Evolutionary conservation across 2,113 vertebrate species (phyloP).

Genomic region (Bos indicus): DNA sequence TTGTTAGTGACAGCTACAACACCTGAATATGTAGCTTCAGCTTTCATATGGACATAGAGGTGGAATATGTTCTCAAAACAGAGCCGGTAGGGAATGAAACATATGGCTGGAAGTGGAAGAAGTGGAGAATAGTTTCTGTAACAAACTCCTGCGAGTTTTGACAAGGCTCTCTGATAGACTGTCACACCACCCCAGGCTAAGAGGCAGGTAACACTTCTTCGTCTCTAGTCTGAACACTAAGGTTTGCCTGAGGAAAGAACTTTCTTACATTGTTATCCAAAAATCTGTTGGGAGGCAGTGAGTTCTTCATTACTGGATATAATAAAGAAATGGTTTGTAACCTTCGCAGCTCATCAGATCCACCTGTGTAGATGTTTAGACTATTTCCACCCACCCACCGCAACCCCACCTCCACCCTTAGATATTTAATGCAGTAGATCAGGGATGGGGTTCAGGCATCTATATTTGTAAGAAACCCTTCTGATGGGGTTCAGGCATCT

Average conservation of each 20-base stretch:
- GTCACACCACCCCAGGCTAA: slow-evolving; percentile 46
- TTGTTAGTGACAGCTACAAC: slow-evolving; percentile 63
- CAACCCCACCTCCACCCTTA: not conserved
- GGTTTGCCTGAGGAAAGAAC: slow-evolving; percentile 48
- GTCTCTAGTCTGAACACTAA: slow-evolving; percentile 3
- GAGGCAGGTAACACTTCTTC: slow-evolving; percentile 21
- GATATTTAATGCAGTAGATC: not conserved
- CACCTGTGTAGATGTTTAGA: not conserved
- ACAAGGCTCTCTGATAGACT: slow-evolving; percentile 47
- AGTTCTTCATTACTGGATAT: not conserved
- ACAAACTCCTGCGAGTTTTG: slow-evolving; percentile 49
- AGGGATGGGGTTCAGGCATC: not conserved
- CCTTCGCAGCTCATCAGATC: not conserved
- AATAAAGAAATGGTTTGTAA: not conserved
- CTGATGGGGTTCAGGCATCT: not conserved
- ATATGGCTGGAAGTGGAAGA: slow-evolving; percentile 60
- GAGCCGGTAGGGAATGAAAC: slow-evolving; percentile 58
- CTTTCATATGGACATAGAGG: slow-evolving; percentile 49
- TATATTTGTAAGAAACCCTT: not conserved
- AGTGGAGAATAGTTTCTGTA: slow-evolving; percentile 37
- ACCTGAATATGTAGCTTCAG: slow-evolving; percentile 64
- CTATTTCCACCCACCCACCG: accelerated
- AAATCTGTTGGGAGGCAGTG: not conserved
- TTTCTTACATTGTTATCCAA: slow-evolving; percentile 11
- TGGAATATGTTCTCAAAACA: slow-evolving; percentile 39